These are phyloP conservation scores for Cariama cristata DNA, from an alignment of 2,113 vertebrate genomes.

Conservation along the genomic window DNA sequence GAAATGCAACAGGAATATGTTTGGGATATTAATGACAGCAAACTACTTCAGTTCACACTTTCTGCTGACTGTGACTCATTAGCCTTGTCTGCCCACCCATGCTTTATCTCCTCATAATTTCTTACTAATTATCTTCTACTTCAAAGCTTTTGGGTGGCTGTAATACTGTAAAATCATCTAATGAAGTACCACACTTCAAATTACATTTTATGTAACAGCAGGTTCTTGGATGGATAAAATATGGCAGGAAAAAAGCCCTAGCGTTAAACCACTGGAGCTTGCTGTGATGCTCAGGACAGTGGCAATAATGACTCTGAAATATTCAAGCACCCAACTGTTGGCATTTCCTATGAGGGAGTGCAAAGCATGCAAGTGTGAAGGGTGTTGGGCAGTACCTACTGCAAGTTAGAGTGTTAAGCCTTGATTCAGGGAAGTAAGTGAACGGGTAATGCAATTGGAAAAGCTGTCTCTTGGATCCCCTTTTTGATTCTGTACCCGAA, in stretches of 20 bases:
- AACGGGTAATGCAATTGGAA: neutral
- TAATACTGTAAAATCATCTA: slow-evolving; percentile 9
- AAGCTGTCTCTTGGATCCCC: neutral
- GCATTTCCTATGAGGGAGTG: neutral
- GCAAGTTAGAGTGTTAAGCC: neutral
- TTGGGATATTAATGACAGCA: neutral
- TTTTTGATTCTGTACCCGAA: neutral
- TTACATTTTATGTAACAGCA: neutral
- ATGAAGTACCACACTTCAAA: slow-evolving; percentile 7
- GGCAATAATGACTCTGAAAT: neutral
- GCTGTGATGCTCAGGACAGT: neutral
- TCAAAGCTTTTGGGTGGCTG: slow-evolving; percentile 51
- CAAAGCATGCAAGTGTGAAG: neutral
- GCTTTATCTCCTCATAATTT: slow-evolving; percentile 37
- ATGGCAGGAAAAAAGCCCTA: neutral
- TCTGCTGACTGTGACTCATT: slow-evolving; percentile 36
- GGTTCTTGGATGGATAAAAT: neutral
- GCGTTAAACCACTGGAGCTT: neutral
- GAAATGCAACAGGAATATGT: neutral
- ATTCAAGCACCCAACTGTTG: neutral
- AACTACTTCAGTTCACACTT: neutral
- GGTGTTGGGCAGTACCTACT: neutral
- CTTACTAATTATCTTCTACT: slow-evolving; percentile 34
- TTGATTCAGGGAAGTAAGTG: neutral
- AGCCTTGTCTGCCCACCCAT: slow-evolving; percentile 43